Base-by-base conservation (phyloP, 2,113 vertebrate species). In the Nycticebus coucang region DNA sequence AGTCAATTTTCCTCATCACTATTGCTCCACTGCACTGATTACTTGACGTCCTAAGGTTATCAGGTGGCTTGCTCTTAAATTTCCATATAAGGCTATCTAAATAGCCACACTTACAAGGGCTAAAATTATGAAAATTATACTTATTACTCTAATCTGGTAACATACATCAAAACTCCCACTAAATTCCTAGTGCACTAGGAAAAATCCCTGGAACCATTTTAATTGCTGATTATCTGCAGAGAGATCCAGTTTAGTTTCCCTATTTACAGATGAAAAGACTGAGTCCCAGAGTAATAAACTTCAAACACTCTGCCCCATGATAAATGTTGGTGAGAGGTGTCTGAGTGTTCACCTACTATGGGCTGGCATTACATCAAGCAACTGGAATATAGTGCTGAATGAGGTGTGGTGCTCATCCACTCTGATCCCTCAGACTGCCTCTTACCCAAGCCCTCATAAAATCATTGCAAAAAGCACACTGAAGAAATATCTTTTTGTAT, bases 81-180 rank as follows among this genome's bases (percentile, higher is more conserved):
- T 66, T 92, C 26, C n/a, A 68, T 33, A 6, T 77, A 72, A 71
- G 50, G 69, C 69, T 96, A 14, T 96, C 11, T 77, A 83, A 93
- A 85, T 50, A 75, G 71, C 26, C 60, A 77, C 17, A 86, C 28
- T 84, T 91, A 89, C 18, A 82, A 87, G 92, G 53, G 74, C n/a
- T 60, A 78, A 78, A 84, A 81, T 59, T 37, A 69, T 93, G 11
- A 89, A 93, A 64, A 77, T 84, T 50, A 83, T 21, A 91, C 68
- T 92, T 26, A 66, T 72, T 89, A 55, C 30, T 50, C 35, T 78
- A 55, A 37, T 57, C 33, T 78, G 55, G 13, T 18, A 86, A 24
- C 37, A 64, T 41, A 57, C 22, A 87, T 53, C 26, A 68, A 50
- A 93, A 82, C 12, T 93, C n/a, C 71, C 22, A 86, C 30, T 81